Evolutionary conservation across 2,113 vertebrate species (phyloP).

Genomic region (Vidua chalybeata): DNA sequence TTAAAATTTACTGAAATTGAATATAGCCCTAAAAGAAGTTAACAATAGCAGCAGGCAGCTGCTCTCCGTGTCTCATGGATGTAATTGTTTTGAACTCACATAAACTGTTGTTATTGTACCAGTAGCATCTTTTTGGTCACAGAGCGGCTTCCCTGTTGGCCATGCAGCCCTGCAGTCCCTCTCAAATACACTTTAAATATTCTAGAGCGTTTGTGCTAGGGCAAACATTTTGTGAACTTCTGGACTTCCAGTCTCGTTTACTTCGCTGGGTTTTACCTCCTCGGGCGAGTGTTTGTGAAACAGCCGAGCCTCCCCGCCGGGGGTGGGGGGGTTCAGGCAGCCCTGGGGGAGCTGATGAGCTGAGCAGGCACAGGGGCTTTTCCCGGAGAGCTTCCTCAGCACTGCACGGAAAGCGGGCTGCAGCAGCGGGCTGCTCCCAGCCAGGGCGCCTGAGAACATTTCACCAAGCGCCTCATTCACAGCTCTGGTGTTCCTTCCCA

Average conservation of each 20-base stretch:
- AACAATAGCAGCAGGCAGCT: background rate
- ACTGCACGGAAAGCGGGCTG: background rate
- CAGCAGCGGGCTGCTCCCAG: background rate
- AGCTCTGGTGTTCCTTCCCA: background rate
- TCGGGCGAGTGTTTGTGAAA: background rate
- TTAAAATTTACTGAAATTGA: background rate
- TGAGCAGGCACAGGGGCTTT: background rate
- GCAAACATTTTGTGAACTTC: background rate
- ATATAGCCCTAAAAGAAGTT: background rate
- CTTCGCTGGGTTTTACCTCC: background rate
- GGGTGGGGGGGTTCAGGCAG: background rate
- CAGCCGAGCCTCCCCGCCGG: accelerated
- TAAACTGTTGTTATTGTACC: background rate
- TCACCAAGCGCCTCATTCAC: background rate
- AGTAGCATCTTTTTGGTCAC: background rate
- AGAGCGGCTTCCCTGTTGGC: accelerated
- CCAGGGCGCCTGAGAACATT: background rate
- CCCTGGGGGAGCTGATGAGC: background rate
- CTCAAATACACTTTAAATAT: background rate
- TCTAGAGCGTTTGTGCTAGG: background rate
- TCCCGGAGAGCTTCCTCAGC: background rate
- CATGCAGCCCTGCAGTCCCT: background rate
- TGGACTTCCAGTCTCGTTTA: background rate
- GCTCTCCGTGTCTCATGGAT: background rate
- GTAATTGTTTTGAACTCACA: background rate